phyloP scores from a whole-genome alignment of 1,140 invertebrate species.

The Aphis craccivora region DNA sequence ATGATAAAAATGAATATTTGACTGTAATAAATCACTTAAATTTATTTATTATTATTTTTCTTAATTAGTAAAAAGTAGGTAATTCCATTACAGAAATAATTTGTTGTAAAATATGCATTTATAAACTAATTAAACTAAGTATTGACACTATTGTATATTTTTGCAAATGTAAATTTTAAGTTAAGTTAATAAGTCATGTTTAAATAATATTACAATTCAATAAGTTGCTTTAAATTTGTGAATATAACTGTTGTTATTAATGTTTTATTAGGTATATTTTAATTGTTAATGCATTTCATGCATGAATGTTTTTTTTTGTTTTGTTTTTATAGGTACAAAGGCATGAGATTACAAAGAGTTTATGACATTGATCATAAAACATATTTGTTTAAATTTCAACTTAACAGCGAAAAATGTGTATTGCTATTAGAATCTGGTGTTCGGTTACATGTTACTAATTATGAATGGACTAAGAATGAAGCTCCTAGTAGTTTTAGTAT shows the following conservation, averaged over 20 bases:
- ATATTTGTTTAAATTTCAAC: conserved; percentile 90
- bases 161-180: not conserved
- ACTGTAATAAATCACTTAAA: no score
- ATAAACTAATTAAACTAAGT: not conserved
- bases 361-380: conserved; percentile 98
- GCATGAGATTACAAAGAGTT: conserved; percentile 94
- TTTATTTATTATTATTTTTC: no score
- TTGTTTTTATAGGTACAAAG: conserved; percentile 75
- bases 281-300: not conserved
- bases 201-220: not conserved
- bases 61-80: no score
- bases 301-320: conserved; percentile 58
- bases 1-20: no score
- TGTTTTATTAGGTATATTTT: not conserved
- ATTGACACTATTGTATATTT: not conserved
- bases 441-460: conserved; percentile 91
- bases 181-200: not conserved
- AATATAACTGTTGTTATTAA: not conserved
- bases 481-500: conserved; percentile 96
- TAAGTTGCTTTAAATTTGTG: not conserved
- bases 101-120: not conserved
- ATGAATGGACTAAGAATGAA: conserved; percentile 98
- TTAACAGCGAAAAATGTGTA: conserved; percentile 82
- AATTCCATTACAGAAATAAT: not conserved
- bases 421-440: conserved; percentile 94